These are phyloP conservation scores for Monoplex corrugatus DNA, from an alignment of 2,888 invertebrate species.

Conservation along the genomic window DNA sequence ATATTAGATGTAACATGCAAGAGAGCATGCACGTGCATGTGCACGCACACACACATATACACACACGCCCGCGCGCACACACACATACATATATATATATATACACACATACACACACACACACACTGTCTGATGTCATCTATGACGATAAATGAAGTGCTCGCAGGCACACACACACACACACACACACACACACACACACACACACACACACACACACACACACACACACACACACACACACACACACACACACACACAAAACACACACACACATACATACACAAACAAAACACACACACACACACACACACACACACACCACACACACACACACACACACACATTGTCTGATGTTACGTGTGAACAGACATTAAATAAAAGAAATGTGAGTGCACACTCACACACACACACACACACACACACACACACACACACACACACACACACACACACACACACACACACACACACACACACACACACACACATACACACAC, in stretches of 20 bases:
- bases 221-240: neutral
- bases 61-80: constrained; percentile 5
- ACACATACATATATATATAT: constrained; percentile 5
- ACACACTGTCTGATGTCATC: neutral
- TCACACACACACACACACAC: too few relatives aligned
- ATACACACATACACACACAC: neutral
- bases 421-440: too few relatives aligned
- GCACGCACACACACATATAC: neutral
- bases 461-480: too few relatives aligned
- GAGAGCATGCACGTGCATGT: neutral
- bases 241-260: neutral
- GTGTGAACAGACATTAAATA: too few relatives aligned
- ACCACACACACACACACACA: neutral
- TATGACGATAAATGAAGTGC: neutral
- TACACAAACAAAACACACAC: neutral
- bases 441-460: too few relatives aligned
- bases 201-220: neutral
- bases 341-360: too few relatives aligned
- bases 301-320: neutral
- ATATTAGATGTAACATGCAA: too few relatives aligned
- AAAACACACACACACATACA: neutral
- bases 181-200: neutral
- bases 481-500: too few relatives aligned
- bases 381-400: too few relatives aligned
- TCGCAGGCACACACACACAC: neutral